Evolutionary conservation across 2,113 vertebrate species (phyloP), one percentile per base, ranked within the genome.

Genomic region (Pampusana beccarii): DNA sequence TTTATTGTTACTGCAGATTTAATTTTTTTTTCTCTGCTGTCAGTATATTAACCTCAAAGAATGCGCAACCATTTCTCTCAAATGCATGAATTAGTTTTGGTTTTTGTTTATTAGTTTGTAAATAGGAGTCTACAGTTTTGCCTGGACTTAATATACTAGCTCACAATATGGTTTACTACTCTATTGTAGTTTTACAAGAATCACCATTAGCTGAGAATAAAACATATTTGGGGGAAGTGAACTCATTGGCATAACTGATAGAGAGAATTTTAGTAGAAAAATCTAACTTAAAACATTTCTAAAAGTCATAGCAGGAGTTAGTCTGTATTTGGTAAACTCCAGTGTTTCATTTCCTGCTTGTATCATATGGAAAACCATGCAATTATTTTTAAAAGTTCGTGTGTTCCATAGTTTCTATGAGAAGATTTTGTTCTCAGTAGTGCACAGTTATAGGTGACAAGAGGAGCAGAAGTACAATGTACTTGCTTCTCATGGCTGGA

Each of bases 401-500:
- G 11, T 51, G 62, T 36, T 62, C 36, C n/a, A 2, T 19, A 19
- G 28, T 20, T 95, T 44, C 16, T 80, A 18, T 74, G 67, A 72
- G 54, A 81, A 90, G 66, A 34, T 81, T 81, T 95, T 85, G 5
- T 92, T 93, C 75, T 89, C 34, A 67, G 28, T 62, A 29, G 21
- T 56, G 36, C 23, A 46, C 29, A 86, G 48, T 83, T 77, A 61
- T 48, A 93, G 65, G 72, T 95, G 82, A 90, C 38, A 95, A 56
- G 74, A 96, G 75, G 40, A 93, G 71, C 58, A 80, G 51, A 42
- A 92, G 60, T 82, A n/a, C 61, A 97, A 85, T 82, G 26, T 46
- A 66, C 78, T 94, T 92, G 16, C 64, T 93, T 51, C 85, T 75
- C 54, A 51, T 60, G 72, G 48, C 71, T 97, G 92, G 86, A 93